Percentiles rank a stretch among this genome's conserved stretches.
Evolutionary conservation across 2,113 vertebrate species (phyloP).

Genomic region (Neodon shergylaensis): DNA sequence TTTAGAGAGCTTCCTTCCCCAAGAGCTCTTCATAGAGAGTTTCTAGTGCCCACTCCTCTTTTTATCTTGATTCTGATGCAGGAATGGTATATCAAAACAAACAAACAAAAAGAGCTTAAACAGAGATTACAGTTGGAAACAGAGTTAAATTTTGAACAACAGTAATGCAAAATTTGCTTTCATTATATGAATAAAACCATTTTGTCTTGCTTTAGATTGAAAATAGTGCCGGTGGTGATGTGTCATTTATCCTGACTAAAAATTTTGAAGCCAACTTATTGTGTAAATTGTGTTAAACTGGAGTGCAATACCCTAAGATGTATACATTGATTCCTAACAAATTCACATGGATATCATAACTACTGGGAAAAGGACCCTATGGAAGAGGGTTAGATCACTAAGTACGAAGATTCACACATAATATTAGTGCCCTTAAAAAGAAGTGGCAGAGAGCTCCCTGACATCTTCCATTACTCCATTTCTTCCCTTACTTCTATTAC

Average conservation of each 20-base stretch:
- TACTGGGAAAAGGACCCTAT: neutral
- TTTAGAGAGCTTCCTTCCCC: constrained; percentile 79
- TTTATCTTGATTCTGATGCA: constrained; percentile 69
- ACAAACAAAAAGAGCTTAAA: neutral
- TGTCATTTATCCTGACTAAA: neutral
- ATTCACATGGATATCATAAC: neutral
- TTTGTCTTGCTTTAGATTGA: neutral
- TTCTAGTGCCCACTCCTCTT: neutral
- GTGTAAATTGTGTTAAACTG: neutral
- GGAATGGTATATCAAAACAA: constrained; percentile 25
- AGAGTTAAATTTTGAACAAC: constrained; percentile 11
- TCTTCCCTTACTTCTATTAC: no score
- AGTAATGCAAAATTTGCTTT: constrained; percentile 2
- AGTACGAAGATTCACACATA: neutral
- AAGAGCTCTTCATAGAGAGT: neutral
- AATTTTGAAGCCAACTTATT: neutral
- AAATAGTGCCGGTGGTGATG: neutral
- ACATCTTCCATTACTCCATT: neutral
- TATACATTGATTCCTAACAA: neutral
- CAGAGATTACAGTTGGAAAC: neutral
- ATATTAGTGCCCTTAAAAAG: neutral
- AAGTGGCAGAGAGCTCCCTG: neutral
- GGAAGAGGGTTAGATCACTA: neutral
- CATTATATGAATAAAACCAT: constrained; percentile 35
- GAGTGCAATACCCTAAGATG: neutral